Evolutionary conservation across 2,113 vertebrate species (phyloP).

Genomic region (Kryptolebias marmoratus): DNA sequence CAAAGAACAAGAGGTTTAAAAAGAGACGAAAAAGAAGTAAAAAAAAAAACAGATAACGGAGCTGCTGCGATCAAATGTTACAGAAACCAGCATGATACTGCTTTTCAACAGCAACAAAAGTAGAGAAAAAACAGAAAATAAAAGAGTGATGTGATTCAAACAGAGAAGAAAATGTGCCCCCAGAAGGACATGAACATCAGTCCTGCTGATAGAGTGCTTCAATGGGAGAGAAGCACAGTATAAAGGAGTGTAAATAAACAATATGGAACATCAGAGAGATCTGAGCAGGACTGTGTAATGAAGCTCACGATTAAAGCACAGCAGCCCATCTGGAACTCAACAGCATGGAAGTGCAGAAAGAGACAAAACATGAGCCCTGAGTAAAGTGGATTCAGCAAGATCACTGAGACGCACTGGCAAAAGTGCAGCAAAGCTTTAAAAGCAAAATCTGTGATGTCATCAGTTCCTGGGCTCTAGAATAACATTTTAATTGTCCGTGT

Average conservation of each 20-base stretch:
- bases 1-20: neutral
- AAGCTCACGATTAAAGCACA: conserved; percentile 15
- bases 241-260: conserved; percentile 58
- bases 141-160: conserved; percentile 3
- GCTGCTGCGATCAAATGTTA: conserved; percentile 6
- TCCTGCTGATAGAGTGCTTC: conserved; percentile 36
- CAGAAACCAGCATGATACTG: neutral
- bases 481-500: no score
- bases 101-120: conserved; percentile 17
- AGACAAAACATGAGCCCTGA: neutral
- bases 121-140: neutral
- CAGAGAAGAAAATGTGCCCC: conserved; percentile 27
- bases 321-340: neutral
- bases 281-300: conserved; percentile 29
- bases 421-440: neutral
- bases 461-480: neutral
- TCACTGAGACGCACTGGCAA: neutral
- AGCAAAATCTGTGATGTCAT: neutral
- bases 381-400: neutral
- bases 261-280: conserved; percentile 58
- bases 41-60: neutral
- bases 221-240: conserved; percentile 26
- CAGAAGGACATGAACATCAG: conserved; percentile 39
- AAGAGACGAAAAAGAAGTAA: neutral
- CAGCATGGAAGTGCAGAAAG: neutral